phyloP scores from a whole-genome alignment of 2,888 invertebrate species.

The Hermaeophaga mercurialis region DNA sequence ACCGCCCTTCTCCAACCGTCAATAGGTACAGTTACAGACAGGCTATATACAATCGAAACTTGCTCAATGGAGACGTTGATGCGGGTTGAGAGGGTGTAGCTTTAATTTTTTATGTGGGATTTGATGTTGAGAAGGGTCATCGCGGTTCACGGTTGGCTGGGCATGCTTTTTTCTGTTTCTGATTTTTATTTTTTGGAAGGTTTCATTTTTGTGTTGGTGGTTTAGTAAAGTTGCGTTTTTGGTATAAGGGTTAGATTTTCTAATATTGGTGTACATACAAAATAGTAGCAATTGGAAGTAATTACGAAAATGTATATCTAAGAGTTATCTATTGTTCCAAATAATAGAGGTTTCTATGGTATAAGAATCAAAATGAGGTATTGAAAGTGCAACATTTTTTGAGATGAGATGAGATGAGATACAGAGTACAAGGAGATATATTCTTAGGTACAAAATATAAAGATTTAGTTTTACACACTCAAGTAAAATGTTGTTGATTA shows the following conservation, averaged over 20 bases:
- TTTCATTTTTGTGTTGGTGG: conserved; percentile 5
- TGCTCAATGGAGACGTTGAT: conserved; percentile 66
- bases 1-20: conserved; percentile 60
- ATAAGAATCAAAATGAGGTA: no score
- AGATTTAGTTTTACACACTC: no score
- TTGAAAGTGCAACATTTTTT: no score
- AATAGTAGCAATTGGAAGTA: no score
- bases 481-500: no score
- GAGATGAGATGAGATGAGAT: no score
- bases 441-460: no score
- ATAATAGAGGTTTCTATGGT: no score
- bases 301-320: no score
- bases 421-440: no score
- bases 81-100: conserved; percentile 69
- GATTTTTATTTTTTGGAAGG: conserved; percentile 2
- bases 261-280: conserved; percentile 19
- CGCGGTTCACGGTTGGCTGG: conserved; percentile 9
- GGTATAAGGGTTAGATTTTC: conserved; percentile 10
- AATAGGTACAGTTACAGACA: conserved; percentile 73
- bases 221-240: conserved; percentile 6
- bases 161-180: conserved; percentile 21
- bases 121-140: conserved; percentile 50
- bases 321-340: no score
- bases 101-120: conserved; percentile 85
- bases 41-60: conserved; percentile 55